Conservation (phyloP, 1,140 invertebrate genomes). For the Drosophila takahashii region DNA sequence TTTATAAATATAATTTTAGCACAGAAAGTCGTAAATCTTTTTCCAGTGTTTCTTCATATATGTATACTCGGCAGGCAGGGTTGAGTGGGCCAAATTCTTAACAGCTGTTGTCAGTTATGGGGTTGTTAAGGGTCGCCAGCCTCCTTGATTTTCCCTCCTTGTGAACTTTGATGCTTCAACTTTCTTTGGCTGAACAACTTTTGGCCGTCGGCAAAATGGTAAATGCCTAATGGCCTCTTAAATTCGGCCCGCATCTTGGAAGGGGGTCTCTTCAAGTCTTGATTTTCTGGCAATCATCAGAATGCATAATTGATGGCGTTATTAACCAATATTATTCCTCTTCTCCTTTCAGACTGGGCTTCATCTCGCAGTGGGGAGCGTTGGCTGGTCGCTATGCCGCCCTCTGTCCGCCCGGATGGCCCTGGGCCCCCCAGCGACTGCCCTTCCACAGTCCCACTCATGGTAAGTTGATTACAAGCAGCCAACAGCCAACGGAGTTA, state of each 20-base stretch:
- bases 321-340: constrained; percentile 45
- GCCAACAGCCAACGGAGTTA: constrained; percentile 42
- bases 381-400: constrained; percentile 89
- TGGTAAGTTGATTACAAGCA: constrained; percentile 72
- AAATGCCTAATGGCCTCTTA: constrained; percentile 58
- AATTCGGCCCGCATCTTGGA: constrained; percentile 20
- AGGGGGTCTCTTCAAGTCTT: constrained; percentile 12
- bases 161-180: constrained; percentile 43
- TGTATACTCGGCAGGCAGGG: constrained; percentile 9
- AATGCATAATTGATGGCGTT: constrained; percentile 63
- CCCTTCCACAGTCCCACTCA: constrained; percentile 84
- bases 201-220: constrained; percentile 51
- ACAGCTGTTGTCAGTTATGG: constrained; percentile 78
- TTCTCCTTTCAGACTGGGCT: constrained; percentile 88
- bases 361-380: constrained; percentile 92
- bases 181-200: constrained; percentile 52
- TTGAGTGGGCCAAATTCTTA: constrained; percentile 54
- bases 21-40: not conserved
- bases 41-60: constrained; percentile 1
- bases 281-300: constrained; percentile 48
- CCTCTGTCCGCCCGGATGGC: constrained; percentile 86
- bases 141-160: constrained; percentile 15
- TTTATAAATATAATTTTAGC: too few relatives aligned
- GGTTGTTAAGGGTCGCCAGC: constrained; percentile 69
- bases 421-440: constrained; percentile 85